Percentiles rank a stretch among this genome's conserved stretches.
phyloP scores from a whole-genome alignment of 30 jellyfish, hydroid and myxozoan species.

The Aurelia aurita region DNA sequence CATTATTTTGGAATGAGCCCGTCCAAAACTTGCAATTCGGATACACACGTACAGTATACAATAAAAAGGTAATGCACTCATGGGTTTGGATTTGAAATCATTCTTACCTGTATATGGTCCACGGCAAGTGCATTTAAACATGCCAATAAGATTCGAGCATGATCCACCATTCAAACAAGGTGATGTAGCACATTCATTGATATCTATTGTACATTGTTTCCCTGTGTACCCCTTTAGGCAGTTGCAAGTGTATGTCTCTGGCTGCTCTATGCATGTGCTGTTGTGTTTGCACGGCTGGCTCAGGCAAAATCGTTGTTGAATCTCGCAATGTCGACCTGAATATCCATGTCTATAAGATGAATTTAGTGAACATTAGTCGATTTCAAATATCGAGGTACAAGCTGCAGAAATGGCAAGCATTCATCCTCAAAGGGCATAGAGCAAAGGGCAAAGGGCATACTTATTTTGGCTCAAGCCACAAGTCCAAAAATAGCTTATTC shows the following conservation, averaged over 20 bases:
- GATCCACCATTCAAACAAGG: conserved; percentile 85
- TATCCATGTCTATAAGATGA: conserved; percentile 66
- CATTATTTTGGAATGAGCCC: no score
- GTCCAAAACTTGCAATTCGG: no score
- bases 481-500: no score
- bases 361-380: neutral
- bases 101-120: conserved; percentile 57
- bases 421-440: no score
- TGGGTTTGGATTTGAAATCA: no score
- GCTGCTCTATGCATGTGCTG: conserved; percentile 79
- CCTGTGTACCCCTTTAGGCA: conserved; percentile 79
- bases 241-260: conserved; percentile 62
- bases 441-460: no score
- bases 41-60: no score
- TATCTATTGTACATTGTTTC: conserved; percentile 47
- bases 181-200: conserved; percentile 70
- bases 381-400: no score
- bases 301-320: conserved; percentile 61
- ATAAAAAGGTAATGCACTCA: no score
- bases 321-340: conserved; percentile 76
- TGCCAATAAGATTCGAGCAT: conserved; percentile 63
- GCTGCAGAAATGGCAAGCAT: no score
- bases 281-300: conserved; percentile 70
- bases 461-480: no score
- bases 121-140: conserved; percentile 60